Conservation (phyloP, 92 coral and sea anemone genomes). For the Palythoa grandiflora region DNA sequence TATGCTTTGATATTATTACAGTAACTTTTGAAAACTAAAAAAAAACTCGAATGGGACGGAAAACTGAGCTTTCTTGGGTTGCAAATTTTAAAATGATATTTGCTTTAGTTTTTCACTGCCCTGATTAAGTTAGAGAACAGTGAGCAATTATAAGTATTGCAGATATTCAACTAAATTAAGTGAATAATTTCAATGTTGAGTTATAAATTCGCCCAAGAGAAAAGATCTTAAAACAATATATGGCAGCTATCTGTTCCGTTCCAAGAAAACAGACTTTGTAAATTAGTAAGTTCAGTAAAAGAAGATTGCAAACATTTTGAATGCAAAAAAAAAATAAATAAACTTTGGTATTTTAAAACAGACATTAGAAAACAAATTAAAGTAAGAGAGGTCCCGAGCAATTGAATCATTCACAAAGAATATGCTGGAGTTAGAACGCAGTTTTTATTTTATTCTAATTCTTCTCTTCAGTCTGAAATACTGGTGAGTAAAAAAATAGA, state of each 20-base stretch:
- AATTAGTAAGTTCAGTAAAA: slow-evolving; percentile 31
- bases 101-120: slow-evolving; percentile 33
- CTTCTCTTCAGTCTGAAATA: slow-evolving; percentile 35
- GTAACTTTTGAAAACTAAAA: slow-evolving; percentile 32
- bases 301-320: slow-evolving; percentile 22
- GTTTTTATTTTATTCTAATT: slow-evolving; percentile 23
- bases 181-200: slow-evolving; percentile 31
- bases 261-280: slow-evolving; percentile 37
- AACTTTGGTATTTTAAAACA: slow-evolving; percentile 31
- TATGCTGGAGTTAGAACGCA: slow-evolving; percentile 27
- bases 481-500: slow-evolving; percentile 30
- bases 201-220: slow-evolving; percentile 10
- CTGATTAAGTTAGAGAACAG: slow-evolving; percentile 37
- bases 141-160: background rate
- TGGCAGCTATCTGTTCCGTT: slow-evolving; percentile 31
- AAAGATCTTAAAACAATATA: too few relatives aligned
- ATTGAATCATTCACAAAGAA: slow-evolving; percentile 32
- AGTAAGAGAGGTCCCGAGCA: slow-evolving; percentile 24
- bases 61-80: slow-evolving; percentile 33
- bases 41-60: slow-evolving; percentile 32
- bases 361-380: slow-evolving; percentile 16
- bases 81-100: slow-evolving; percentile 31
- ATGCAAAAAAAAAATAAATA: background rate
- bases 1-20: slow-evolving; percentile 29
- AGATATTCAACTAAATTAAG: background rate